Evolutionary conservation across 2,797 vertebrate genomes (phyloP).

Genomic region (Myripristis murdjan): DNA sequence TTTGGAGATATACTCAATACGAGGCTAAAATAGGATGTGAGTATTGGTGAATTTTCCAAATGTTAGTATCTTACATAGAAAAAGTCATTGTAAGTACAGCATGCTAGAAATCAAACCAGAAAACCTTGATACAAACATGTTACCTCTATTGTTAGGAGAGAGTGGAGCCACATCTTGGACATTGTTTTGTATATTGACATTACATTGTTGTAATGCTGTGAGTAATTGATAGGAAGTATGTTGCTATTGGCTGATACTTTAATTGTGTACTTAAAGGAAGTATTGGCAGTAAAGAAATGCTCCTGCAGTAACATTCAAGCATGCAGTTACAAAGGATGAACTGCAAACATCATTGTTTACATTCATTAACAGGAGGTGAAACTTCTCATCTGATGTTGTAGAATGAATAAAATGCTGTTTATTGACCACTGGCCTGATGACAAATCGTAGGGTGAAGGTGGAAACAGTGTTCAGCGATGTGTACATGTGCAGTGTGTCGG

Average conservation of each 20-base stretch:
- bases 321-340: not conserved
- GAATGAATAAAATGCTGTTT: not conserved
- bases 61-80: too few relatives aligned
- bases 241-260: too few relatives aligned
- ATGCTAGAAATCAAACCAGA: too few relatives aligned
- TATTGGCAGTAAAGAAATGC: too few relatives aligned
- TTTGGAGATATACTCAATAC: conserved; percentile 1
- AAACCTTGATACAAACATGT: too few relatives aligned
- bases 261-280: too few relatives aligned
- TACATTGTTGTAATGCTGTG: too few relatives aligned
- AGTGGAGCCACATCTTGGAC: too few relatives aligned
- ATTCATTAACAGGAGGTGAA: not conserved
- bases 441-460: not conserved
- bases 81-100: too few relatives aligned
- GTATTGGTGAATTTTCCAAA: not conserved
- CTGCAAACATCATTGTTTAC: not conserved
- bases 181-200: too few relatives aligned
- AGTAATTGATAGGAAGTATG: too few relatives aligned
- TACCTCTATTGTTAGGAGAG: too few relatives aligned
- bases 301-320: not conserved
- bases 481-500: not conserved
- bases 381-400: not conserved
- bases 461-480: not conserved
- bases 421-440: not conserved
- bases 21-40: not conserved